A percentile compares a stretch with the other conserved stretches of the same genome.
Conservation (phyloP, 2,888 invertebrate genomes). For the Eupithecia subfuscata region DNA sequence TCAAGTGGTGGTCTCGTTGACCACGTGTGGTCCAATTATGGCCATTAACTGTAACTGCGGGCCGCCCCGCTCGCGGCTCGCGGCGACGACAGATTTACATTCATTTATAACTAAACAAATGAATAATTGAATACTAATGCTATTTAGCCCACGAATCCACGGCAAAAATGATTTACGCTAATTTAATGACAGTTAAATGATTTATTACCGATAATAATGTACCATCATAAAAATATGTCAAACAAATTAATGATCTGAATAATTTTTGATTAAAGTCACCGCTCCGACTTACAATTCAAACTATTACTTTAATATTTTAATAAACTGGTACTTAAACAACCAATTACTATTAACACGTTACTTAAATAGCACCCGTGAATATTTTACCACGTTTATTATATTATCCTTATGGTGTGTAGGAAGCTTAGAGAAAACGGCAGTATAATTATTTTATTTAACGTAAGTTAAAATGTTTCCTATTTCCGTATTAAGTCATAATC, state of each 20-base stretch:
- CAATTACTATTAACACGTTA: conserved; percentile 11
- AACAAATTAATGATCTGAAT: conserved; percentile 41
- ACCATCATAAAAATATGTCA: conserved; percentile 39
- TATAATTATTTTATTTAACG: neutral
- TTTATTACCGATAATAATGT: conserved; percentile 45
- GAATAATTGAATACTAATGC: conserved; percentile 47
- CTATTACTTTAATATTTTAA: conserved; percentile 6
- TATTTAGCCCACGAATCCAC: conserved; percentile 41
- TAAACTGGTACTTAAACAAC: conserved; percentile 2
- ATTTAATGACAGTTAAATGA: conserved; percentile 43
- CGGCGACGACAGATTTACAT: conserved; percentile 41
- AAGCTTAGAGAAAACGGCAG: neutral
- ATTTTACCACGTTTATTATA: neutral
- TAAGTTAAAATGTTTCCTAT: neutral
- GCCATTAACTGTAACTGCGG: conserved; percentile 28
- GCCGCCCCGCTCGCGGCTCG: conserved; percentile 36
- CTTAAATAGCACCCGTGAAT: neutral
- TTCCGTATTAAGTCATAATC: neutral
- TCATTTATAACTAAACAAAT: conserved; percentile 45
- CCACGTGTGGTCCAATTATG: conserved; percentile 40
- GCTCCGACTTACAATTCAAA: conserved; percentile 9
- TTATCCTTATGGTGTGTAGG: neutral
- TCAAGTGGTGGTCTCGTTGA: neutral
- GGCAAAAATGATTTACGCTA: conserved; percentile 51
- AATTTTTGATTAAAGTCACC: conserved; percentile 28